Base-by-base conservation (phyloP, 2,113 vertebrate genomes). In the Seriola dumerili region DNA sequence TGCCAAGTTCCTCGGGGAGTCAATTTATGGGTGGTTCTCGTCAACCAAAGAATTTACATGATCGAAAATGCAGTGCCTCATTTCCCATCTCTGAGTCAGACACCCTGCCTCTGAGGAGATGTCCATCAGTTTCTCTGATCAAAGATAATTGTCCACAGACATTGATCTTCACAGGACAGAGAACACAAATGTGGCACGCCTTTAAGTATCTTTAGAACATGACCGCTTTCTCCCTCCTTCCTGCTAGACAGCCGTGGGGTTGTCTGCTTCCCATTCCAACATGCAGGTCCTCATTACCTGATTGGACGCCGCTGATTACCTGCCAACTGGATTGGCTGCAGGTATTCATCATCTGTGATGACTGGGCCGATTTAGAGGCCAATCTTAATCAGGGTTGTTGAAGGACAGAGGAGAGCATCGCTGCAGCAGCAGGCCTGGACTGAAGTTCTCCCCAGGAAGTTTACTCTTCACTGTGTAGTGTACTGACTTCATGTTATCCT, bases 271-370 rank as follows among this genome's bases (percentile, higher is more conserved):
- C 78, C 83, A 83, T 93, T 94, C 86, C 83, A 93, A 76, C 78
- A 82, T 65, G 38, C 82, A 86, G 83, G 83, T 93, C 77, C 86
- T 92, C 91, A 93, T 94, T 92, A 92, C 84, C 89, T 93, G 88
- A 94, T 92, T 94, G 90, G 92, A 91, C 17, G 62, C 74, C 21
- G 32, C 89, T 94, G 93, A 93, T 94, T 93, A 91, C 73, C 90
- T 89, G 84, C 90, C 91, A 92, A 92, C 86, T 90, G 82, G 85
- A 92, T 90, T 93, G 90, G 90, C 86, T 91, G 84, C 81, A 91
- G 80, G 85, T 91, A 92, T 90, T 91, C 84, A 93, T 94, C 91
- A 93, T 91, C 74, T 74, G 52, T 55, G 52, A 77, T 93, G 84
- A 91, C 87, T 89, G 79, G 83, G 67, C 76, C 68, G 50, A 87